phyloP scores from a whole-genome alignment of 2,113 vertebrate genomes.

The Mellivora capensis region DNA sequence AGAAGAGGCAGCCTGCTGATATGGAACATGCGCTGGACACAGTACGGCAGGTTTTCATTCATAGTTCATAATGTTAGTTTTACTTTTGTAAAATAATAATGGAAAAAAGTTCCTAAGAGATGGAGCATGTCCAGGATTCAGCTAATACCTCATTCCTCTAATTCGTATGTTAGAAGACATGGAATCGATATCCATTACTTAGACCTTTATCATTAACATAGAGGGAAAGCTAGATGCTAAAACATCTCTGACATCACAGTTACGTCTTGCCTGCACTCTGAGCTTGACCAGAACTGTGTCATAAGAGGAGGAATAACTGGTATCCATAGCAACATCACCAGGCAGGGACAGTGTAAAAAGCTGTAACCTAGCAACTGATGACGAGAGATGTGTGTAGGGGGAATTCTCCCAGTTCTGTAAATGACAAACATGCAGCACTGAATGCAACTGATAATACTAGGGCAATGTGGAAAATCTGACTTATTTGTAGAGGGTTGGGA shows the following conservation, averaged over 20 bases:
- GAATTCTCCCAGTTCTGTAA: constrained; percentile 54
- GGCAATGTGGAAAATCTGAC: constrained; percentile 31
- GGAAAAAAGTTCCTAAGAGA: not conserved
- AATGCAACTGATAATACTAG: not conserved
- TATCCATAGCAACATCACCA: constrained; percentile 78
- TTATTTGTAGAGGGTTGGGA: not conserved
- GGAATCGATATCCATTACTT: not conserved
- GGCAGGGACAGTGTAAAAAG: constrained; percentile 63
- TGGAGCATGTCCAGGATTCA: not conserved
- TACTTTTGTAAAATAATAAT: constrained; percentile 12
- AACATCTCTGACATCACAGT: constrained; percentile 66
- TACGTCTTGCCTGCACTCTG: constrained; percentile 33
- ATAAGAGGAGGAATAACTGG: constrained; percentile 61
- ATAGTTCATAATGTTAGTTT: not conserved
- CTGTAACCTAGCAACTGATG: constrained; percentile 71
- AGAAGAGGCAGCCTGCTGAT: not conserved
- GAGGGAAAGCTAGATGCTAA: not conserved
- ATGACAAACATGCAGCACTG: not conserved
- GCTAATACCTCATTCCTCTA: not conserved
- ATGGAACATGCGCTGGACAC: not conserved
- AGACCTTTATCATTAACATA: not conserved
- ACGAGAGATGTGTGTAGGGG: constrained; percentile 44
- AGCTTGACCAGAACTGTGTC: constrained; percentile 53
- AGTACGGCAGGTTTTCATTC: not conserved
- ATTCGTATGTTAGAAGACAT: not conserved